phyloP scores from a whole-genome alignment of 2,113 vertebrate genomes.

The Pantherophis guttatus region DNA sequence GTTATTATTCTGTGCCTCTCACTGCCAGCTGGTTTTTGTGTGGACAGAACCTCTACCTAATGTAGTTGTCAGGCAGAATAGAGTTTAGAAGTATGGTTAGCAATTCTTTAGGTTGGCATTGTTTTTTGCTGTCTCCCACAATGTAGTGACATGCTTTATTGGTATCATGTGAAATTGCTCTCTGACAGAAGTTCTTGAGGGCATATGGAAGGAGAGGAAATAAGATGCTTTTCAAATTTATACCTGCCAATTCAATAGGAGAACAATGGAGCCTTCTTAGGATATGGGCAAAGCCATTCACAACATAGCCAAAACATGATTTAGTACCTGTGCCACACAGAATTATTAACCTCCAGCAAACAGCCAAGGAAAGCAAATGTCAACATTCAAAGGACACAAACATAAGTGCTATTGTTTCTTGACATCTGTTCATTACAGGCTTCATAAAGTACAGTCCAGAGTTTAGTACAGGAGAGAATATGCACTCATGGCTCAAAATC shows the following conservation, averaged over 20 bases:
- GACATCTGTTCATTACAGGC: slow-evolving; percentile 15
- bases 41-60: not conserved
- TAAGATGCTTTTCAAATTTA: slow-evolving; percentile 48
- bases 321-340: slow-evolving; percentile 53
- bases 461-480: not conserved
- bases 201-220: not conserved
- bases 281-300: slow-evolving; percentile 18
- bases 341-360: slow-evolving; percentile 63
- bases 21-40: not conserved
- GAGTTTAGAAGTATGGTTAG: not conserved
- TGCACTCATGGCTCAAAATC: not conserved
- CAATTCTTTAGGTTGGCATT: not conserved
- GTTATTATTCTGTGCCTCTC: not conserved
- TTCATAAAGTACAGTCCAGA: not conserved
- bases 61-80: not conserved
- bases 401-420: slow-evolving; percentile 40
- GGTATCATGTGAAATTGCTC: not conserved
- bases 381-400: slow-evolving; percentile 50
- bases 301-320: slow-evolving; percentile 33
- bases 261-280: slow-evolving; percentile 29
- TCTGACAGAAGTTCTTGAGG: not conserved
- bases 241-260: slow-evolving; percentile 47
- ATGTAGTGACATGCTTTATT: not conserved
- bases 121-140: not conserved
- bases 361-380: slow-evolving; percentile 49